Evolutionary conservation across 2,888 invertebrate species (phyloP), one percentile per base, ranked within the genome.

Genomic region (Serripes groenlandicus): DNA sequence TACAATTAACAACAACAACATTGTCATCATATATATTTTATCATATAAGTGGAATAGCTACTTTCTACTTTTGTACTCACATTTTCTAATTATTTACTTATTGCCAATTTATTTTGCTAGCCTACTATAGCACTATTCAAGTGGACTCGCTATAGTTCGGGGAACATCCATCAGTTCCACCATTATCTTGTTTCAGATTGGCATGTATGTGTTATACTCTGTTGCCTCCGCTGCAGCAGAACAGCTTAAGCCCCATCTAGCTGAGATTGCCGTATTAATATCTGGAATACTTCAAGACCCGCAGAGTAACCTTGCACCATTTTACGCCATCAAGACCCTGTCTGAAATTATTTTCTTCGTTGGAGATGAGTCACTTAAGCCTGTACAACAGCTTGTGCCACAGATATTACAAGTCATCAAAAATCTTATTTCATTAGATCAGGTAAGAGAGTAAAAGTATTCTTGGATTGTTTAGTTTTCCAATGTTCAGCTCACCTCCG

Each of bases 171-270:
- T n/a, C n/a, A n/a, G n/a, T n/a, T n/a, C n/a, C n/a, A n/a, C n/a
- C n/a, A n/a, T n/a, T 11, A 54, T 62, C 28, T 18, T 23, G 2
- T 95, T 95, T 77, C 92, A 97, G 96, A 92, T 96, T 88, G 97
- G 96, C 37, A 96, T 96, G 95, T 96, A 96, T 90, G 96, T 96
- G 26, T 95, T 97, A 90, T 96, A 96, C 68, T 96, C 96, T 69
- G 96, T 97, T 90, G 96, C 97, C 9, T 96, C 97, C 91, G 95
- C 96, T 21, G 96, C 97, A 7, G 96, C 96, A 52, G 96, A 96
- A 88, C 96, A 96, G 83, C 96, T 97, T 91, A 95, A 96, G 68
- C 95, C 96, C n/a, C 96, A 97, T 92, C 95, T 96, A 75, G 95
- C 96, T 75, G 95, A 96, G 0, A 95, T 97, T 76, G 95, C 96